Evolutionary conservation across 2,797 vertebrate species (phyloP), one percentile per base, ranked within the genome.

Genomic region (Parauchenoglanis ngamensis): DNA sequence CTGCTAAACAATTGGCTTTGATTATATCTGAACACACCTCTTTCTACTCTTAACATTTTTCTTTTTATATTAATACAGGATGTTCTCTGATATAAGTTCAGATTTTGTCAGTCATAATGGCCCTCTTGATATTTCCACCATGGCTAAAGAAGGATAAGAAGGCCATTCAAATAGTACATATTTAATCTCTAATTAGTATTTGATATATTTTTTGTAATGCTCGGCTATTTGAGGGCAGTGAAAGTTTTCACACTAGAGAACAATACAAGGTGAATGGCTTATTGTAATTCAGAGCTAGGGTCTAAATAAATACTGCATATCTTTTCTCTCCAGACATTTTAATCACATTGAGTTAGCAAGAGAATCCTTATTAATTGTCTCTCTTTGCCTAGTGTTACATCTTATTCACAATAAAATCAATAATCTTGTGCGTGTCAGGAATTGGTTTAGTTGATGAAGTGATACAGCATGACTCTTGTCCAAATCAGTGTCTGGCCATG

Each of bases 391-490:
- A 25, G 68, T 49, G 44, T 67, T 23, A 31, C 72, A 84, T 72
- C 70, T 79, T 83, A 59, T 52, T 49, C 54, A 72, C 68, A 65
- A 44, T n/a, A 44, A 87, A 80, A 87, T 87, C 87, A 63, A 87
- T 87, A 84, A 52, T 12, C 67, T 44, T 21, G 23, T 85, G n/a
- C 40, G 65, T 79, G 76, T 61, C 76, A 35, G 17, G 63, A 84
- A 87, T 61, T 46, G 17, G 35, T 52, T 79, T 65, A 31, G 75
- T 40, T 70, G 63, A n/a, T 72, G 75, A 23, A 84, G 19, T 61
- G 87, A 79, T 49, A 40, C 54, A 80, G 54, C n/a, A 44, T 61
- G 73, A 40, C 84, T 54, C 82, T 56, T 35, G 61, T 84, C 72
- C 59, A 77, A 78, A 68, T 87, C 87, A 49, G 57, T 70, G 75